Percentiles rank a stretch among this genome's conserved stretches.
Conservation (phyloP, 2,888 invertebrate species). For the Sipha maydis region DNA sequence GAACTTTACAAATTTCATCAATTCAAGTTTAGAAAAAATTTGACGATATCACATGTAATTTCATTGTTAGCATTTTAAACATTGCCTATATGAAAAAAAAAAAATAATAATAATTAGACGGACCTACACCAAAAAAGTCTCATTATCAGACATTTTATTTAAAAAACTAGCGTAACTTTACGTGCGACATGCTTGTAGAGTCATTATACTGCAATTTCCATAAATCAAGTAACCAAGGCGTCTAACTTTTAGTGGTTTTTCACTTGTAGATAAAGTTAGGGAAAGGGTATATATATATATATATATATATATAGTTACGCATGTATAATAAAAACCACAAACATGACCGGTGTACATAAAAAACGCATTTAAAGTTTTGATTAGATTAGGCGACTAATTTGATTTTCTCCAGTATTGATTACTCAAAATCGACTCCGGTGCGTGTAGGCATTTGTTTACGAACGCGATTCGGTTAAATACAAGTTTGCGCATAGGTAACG, state of each 20-base stretch:
- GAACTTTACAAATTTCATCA: too few relatives aligned
- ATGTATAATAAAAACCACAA: neutral
- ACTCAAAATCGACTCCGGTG: too few relatives aligned
- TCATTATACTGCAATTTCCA: neutral
- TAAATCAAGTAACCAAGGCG: neutral
- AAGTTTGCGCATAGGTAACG: neutral
- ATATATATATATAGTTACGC: too few relatives aligned
- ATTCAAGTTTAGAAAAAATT: too few relatives aligned
- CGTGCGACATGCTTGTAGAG: neutral
- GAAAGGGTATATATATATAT: neutral
- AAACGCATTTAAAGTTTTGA: conserved; percentile 18
- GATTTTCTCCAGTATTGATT: neutral
- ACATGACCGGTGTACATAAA: neutral
- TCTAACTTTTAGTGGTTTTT: neutral
- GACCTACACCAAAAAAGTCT: too few relatives aligned
- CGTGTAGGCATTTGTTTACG: too few relatives aligned
- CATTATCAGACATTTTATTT: too few relatives aligned
- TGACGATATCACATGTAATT: too few relatives aligned
- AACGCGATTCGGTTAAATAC: neutral
- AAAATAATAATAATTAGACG: neutral
- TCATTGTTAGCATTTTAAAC: neutral
- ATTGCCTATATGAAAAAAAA: neutral
- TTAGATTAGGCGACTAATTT: neutral
- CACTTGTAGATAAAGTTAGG: neutral
- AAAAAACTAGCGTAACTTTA: neutral